Evolutionary conservation across 2,888 invertebrate genomes (phyloP).

Genomic region (Acanthosepion lycidas): DNA sequence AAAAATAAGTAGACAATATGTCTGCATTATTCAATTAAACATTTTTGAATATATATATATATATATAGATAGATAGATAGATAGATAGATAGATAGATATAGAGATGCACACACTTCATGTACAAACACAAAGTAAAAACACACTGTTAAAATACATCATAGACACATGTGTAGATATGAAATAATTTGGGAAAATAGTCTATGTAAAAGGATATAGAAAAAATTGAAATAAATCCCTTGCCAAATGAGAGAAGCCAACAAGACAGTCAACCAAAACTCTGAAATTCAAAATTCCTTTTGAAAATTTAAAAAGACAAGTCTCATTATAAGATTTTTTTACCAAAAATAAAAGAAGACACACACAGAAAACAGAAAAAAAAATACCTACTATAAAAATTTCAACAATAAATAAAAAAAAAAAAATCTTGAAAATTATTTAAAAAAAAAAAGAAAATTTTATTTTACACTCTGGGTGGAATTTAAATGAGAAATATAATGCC

Average conservation of each 20-base stretch:
- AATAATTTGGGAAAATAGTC: not conserved
- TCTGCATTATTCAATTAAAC: no score
- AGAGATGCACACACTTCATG: no score
- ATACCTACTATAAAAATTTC: not conserved
- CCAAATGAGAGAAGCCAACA: not conserved
- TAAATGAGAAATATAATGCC: conserved; percentile 13
- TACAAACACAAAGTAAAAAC: no score
- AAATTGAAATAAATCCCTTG: not conserved
- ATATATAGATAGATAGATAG: not conserved
- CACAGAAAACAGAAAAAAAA: not conserved
- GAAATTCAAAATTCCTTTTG: not conserved
- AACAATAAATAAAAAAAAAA: not conserved
- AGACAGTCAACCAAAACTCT: conserved; percentile 8
- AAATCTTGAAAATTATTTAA: not conserved
- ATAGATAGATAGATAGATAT: no score
- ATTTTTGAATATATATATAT: not conserved
- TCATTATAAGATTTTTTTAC: not conserved
- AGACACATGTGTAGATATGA: not conserved
- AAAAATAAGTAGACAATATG: no score
- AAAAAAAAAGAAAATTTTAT: not conserved
- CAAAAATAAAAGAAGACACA: not conserved
- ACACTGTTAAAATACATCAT: no score
- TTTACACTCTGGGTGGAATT: conserved; percentile 33
- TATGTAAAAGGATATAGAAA: not conserved
- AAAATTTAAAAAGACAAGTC: conserved; percentile 1